Percentiles rank a stretch among this genome's conserved stretches.
phyloP scores from a whole-genome alignment of 2,113 vertebrate species.

The Hemicordylus capensis region DNA sequence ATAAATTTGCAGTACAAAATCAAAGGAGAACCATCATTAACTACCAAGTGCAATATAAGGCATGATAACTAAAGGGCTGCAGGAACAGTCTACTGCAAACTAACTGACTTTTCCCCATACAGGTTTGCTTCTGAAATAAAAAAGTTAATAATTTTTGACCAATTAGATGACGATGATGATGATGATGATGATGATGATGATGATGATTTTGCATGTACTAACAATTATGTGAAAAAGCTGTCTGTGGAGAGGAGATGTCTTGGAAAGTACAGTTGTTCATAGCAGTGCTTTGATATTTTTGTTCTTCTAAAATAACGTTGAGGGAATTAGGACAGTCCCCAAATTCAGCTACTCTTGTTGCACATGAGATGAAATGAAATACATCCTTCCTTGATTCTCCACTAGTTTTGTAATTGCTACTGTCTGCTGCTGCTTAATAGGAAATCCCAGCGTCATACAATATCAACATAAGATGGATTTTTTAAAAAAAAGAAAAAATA shows the following conservation, averaged over 20 bases:
- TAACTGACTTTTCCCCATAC: neutral
- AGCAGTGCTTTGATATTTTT: neutral
- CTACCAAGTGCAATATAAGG: neutral
- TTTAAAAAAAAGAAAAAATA: no score
- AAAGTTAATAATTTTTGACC: neutral
- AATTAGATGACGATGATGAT: no score
- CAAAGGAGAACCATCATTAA: slow-evolving; percentile 26
- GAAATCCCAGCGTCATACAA: neutral
- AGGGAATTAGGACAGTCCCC: neutral
- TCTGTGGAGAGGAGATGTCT: neutral
- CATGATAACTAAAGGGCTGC: neutral
- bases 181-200: no score
- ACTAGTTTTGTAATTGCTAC: neutral
- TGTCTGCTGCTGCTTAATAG: neutral
- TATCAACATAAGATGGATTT: no score
- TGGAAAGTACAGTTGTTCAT: neutral
- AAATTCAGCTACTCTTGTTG: neutral
- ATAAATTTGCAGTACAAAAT: slow-evolving; percentile 38
- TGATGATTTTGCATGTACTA: no score
- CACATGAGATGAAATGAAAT: neutral
- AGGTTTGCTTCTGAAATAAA: neutral
- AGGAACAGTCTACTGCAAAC: neutral
- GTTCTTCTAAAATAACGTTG: neutral
- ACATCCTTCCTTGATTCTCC: neutral
- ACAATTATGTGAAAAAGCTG: neutral